phyloP scores from a whole-genome alignment of 2,113 vertebrate species.

The Planiliza haematocheilus region DNA sequence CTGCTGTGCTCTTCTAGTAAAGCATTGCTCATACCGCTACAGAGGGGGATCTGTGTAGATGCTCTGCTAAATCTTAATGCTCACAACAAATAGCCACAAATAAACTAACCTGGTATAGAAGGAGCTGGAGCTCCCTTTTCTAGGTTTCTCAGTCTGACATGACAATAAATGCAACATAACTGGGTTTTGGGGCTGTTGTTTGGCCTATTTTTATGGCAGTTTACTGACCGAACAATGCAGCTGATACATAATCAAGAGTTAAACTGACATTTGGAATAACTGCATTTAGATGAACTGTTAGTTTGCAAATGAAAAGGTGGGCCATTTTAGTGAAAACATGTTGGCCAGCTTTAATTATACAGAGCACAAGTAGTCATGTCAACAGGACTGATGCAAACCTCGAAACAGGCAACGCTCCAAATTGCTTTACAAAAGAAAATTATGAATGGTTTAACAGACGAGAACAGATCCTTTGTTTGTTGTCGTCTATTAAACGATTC shows the following conservation, averaged over 20 bases:
- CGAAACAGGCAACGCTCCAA: neutral
- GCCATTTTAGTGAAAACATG: neutral
- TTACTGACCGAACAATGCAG: too few species aligned
- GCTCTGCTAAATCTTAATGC: conserved; percentile 1
- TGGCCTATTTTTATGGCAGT: too few species aligned
- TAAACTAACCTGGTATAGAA: neutral
- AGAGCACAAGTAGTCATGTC: neutral
- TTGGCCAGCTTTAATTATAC: neutral
- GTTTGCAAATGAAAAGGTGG: neutral
- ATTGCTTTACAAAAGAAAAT: neutral
- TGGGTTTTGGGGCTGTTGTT: too few species aligned
- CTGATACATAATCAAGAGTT: neutral
- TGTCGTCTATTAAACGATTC: too few species aligned
- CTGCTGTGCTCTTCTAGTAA: neutral
- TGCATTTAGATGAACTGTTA: neutral
- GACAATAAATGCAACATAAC: too few species aligned
- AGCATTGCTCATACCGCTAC: neutral
- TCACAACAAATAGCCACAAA: too few species aligned
- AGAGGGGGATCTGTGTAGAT: neutral
- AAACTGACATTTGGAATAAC: neutral
- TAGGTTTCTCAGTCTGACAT: too few species aligned
- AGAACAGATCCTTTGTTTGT: too few species aligned
- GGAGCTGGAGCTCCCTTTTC: too few species aligned
- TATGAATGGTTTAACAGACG: neutral
- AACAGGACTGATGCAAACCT: neutral